These are phyloP conservation scores for Aratinga solstitialis DNA, from an alignment of 2,797 vertebrate species.

Conservation along the genomic window DNA sequence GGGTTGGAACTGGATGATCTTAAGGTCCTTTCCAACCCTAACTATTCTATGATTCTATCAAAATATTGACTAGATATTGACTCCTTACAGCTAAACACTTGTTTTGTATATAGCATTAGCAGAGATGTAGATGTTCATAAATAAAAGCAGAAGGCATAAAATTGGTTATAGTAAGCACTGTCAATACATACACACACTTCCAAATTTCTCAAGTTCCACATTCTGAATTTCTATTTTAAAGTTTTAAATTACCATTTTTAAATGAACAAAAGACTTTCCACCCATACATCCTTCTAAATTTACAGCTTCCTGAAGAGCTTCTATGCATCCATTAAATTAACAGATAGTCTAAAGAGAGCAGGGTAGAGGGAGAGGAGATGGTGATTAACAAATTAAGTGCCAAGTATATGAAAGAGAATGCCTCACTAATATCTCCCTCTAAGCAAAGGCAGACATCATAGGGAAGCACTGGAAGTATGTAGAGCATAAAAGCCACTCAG, in stretches of 20 bases:
- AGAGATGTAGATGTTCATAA: neutral
- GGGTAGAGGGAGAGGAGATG: neutral
- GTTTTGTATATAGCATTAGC: neutral
- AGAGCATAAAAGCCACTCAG: neutral
- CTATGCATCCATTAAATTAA: neutral
- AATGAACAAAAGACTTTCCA: neutral
- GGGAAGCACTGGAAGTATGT: neutral
- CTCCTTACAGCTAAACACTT: neutral
- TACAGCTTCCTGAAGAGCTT: neutral
- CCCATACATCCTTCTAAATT: neutral
- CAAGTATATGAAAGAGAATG: neutral
- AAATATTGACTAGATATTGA: neutral
- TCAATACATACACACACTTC: neutral
- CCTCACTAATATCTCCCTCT: neutral
- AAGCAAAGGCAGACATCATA: neutral
- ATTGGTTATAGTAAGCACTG: neutral
- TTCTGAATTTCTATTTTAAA: neutral
- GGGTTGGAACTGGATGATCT: neutral
- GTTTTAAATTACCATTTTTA: neutral
- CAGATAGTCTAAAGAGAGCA: neutral
- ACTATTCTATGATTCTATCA: neutral
- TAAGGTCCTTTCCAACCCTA: neutral
- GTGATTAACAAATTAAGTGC: neutral
- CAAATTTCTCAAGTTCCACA: neutral
- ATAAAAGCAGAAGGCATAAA: neutral